phyloP scores from a whole-genome alignment of 2,888 invertebrate species.

The Drepanosiphum platanoidis region DNA sequence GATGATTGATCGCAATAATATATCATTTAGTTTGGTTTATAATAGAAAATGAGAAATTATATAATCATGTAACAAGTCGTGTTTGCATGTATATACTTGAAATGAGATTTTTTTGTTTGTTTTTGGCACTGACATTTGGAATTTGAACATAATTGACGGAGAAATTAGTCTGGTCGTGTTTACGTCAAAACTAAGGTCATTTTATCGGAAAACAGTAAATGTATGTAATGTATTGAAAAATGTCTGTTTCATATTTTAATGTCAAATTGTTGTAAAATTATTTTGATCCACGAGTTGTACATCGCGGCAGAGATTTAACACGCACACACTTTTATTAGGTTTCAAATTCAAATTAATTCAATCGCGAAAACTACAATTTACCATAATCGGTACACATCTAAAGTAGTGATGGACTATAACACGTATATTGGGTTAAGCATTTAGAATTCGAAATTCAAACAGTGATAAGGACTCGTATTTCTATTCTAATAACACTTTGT shows the following conservation, averaged over 20 bases:
- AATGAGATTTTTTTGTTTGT: conserved; percentile 2
- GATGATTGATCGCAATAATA: background rate
- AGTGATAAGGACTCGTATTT: no score
- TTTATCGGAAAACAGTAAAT: background rate
- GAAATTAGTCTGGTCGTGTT: background rate
- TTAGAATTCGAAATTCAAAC: no score
- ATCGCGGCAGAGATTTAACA: no score
- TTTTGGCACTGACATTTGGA: conserved; percentile 21
- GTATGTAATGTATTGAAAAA: background rate
- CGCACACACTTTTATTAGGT: background rate
- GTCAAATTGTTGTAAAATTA: background rate
- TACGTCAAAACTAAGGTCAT: conserved; percentile 14
- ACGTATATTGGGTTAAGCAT: no score
- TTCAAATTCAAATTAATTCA: background rate
- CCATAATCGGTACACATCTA: no score
- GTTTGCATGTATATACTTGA: background rate
- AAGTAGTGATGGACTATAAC: no score
- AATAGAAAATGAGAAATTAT: background rate
- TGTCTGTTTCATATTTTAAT: background rate
- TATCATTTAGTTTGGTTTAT: background rate
- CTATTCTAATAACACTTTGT: no score
- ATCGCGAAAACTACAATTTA: no score
- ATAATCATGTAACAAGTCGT: background rate
- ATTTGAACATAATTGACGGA: conserved; percentile 3
- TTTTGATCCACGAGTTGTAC: background rate